phyloP scores from a whole-genome alignment of 2,113 vertebrate genomes.

The Sander lucioperca region DNA sequence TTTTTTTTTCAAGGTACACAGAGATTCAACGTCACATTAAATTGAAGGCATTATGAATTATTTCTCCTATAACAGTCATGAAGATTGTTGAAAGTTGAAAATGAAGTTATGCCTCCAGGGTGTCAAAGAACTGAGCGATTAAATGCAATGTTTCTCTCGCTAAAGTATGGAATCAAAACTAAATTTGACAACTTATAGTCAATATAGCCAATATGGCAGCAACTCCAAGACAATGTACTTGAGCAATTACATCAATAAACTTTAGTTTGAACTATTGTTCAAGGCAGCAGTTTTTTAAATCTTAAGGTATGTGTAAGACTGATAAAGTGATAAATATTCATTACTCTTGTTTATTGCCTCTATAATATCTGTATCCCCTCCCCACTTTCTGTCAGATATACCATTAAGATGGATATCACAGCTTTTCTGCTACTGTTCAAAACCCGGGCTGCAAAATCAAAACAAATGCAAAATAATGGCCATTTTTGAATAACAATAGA shows the following conservation, averaged over 20 bases:
- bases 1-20: conserved; percentile 33
- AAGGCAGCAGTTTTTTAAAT: conserved; percentile 21
- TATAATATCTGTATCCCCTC: conserved; percentile 14
- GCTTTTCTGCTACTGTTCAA: conserved; percentile 16
- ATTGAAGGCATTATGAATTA: conserved; percentile 60
- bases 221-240: conserved; percentile 27
- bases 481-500: conserved; percentile 48
- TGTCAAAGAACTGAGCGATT: conserved; percentile 26
- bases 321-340: conserved; percentile 63
- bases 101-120: conserved; percentile 55
- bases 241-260: neutral
- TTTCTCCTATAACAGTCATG: conserved; percentile 41
- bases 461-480: conserved; percentile 58
- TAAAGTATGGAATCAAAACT: conserved; percentile 42
- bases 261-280: conserved; percentile 9
- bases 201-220: conserved; percentile 15
- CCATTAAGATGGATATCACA: conserved; percentile 36
- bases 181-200: conserved; percentile 35
- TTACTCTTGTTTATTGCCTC: conserved; percentile 32
- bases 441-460: conserved; percentile 28
- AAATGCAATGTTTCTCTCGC: conserved; percentile 32
- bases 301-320: conserved; percentile 3
- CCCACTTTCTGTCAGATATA: conserved; percentile 37
- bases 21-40: conserved; percentile 48
- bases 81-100: conserved; percentile 48